phyloP scores from a whole-genome alignment of 2,797 vertebrate species.

The Aselliscus stoliczkanus region DNA sequence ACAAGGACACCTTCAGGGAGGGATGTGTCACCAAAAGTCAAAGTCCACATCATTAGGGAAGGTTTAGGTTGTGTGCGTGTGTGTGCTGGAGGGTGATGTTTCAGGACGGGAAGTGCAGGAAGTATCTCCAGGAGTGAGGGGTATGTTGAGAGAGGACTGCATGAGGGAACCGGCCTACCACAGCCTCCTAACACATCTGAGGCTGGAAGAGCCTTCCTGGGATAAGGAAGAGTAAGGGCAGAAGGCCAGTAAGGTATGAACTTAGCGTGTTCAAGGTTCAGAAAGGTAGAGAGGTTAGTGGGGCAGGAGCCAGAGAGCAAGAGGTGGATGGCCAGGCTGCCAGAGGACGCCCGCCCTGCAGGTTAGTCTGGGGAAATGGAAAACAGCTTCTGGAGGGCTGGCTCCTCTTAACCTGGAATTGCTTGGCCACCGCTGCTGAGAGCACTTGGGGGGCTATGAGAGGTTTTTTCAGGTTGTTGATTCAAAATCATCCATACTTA shows the following conservation, averaged over 20 bases:
- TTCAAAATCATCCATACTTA: neutral
- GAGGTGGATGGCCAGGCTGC: neutral
- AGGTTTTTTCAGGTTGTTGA: neutral
- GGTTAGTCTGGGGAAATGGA: neutral
- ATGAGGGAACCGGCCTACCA: neutral
- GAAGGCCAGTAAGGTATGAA: neutral
- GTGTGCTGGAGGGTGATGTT: neutral
- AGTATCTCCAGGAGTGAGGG: neutral
- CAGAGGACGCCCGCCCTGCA: fast-evolving
- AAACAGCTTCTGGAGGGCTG: too few species aligned
- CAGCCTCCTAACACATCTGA: neutral
- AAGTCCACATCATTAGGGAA: neutral
- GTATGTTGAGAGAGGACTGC: too few species aligned
- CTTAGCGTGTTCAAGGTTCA: neutral
- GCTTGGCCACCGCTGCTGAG: neutral
- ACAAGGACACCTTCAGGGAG: neutral
- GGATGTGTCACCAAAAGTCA: neutral
- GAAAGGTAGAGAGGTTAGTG: neutral
- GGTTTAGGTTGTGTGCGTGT: neutral
- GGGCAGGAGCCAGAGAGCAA: neutral
- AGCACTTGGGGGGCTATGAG: neutral
- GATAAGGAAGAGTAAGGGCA: neutral
- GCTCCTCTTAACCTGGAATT: too few species aligned
- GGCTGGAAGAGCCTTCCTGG: neutral
- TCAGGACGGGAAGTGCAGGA: neutral